A percentile compares a stretch with the other conserved stretches of the same genome.
These are phyloP conservation scores for Sussaba pulchella DNA, from an alignment of 2,888 invertebrate genomes.

Conservation along the genomic window DNA sequence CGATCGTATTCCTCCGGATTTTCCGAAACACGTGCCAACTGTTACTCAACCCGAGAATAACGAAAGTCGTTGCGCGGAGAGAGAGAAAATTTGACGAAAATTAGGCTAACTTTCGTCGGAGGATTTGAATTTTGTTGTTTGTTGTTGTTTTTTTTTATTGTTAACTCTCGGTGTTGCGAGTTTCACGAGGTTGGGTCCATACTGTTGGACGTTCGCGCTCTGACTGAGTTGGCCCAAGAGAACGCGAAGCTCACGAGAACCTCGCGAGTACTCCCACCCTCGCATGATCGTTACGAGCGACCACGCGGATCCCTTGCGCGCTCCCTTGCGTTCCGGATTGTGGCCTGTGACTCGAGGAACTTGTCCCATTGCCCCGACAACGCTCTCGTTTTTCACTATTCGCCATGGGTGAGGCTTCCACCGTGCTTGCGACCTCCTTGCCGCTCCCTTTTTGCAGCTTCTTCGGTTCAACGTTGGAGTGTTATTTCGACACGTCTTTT, in stretches of 20 bases:
- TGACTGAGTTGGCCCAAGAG: conserved; percentile 79
- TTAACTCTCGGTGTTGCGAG: conserved; percentile 36
- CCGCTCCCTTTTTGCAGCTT: neutral
- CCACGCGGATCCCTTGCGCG: conserved; percentile 1
- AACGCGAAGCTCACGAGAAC: conserved; percentile 65
- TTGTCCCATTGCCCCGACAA: conserved; percentile 11
- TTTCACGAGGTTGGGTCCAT: conserved; percentile 67
- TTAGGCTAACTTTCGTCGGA: conserved; percentile 37
- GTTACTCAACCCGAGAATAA: conserved; percentile 54
- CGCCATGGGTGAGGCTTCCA: neutral
- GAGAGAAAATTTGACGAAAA: conserved; percentile 3
- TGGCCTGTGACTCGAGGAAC: neutral
- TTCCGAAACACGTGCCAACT: conserved; percentile 53
- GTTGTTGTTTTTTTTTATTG: neutral
- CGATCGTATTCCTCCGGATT: conserved; percentile 50
- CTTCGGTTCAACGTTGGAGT: neutral
- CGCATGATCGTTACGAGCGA: neutral
- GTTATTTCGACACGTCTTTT: conserved; percentile 4
- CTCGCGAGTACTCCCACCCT: conserved; percentile 21
- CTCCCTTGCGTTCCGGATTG: conserved; percentile 7
- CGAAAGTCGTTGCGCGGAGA: neutral
- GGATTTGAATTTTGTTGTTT: neutral
- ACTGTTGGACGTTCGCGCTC: conserved; percentile 77
- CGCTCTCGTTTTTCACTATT: conserved; percentile 20
- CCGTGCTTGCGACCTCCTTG: neutral